Conservation (phyloP, 2,113 vertebrate species). For the Pteruthius melanotis region DNA sequence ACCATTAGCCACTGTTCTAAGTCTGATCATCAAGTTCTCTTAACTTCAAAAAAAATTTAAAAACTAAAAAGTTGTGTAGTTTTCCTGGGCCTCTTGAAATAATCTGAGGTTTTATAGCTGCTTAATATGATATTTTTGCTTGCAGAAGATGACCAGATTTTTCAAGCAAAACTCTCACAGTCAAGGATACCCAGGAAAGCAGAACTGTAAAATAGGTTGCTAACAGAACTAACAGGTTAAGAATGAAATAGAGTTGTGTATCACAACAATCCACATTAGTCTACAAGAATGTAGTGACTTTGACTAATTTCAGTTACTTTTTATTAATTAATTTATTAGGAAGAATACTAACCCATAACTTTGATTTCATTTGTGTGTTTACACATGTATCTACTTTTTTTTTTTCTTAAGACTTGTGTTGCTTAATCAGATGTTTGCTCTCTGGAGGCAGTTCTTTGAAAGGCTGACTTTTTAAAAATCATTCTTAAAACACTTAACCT, state of each 20-base stretch:
- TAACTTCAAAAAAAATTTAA: not conserved
- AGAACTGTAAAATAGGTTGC: not conserved
- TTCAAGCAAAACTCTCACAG: not conserved
- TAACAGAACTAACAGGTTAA: not conserved
- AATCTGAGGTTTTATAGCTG: not conserved
- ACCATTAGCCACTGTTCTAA: not conserved
- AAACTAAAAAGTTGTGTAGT: not conserved
- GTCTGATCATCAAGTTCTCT: not conserved
- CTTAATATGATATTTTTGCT: not conserved
- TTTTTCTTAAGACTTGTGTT: too few species aligned
- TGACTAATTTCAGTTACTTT: not conserved
- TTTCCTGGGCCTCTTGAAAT: not conserved
- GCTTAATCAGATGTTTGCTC: not conserved
- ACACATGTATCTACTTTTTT: rapidly evolving
- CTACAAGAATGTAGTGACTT: not conserved
- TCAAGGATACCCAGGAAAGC: not conserved
- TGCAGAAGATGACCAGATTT: not conserved
- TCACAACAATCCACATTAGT: not conserved
- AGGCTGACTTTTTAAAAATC: not conserved
- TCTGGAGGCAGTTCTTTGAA: not conserved
- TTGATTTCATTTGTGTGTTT: not conserved
- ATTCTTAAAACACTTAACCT: not conserved
- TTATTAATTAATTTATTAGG: not conserved
- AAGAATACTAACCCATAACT: not conserved
- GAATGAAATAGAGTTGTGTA: not conserved